phyloP scores from a whole-genome alignment of 2,797 vertebrate genomes.

The Takifugu ocellatus region DNA sequence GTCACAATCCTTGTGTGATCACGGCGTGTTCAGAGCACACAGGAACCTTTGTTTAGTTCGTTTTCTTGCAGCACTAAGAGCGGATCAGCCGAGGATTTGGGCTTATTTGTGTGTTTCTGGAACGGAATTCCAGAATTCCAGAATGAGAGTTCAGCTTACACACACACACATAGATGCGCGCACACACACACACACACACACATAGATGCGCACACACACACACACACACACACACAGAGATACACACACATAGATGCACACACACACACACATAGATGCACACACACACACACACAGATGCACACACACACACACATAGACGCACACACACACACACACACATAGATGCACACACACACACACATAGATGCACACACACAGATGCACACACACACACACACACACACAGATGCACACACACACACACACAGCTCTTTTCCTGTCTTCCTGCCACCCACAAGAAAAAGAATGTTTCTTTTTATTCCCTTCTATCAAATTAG shows the following conservation, averaged over 20 bases:
- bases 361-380: background rate
- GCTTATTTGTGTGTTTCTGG: constrained; percentile 11
- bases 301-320: no score
- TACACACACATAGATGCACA: no score
- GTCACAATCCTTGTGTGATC: no score
- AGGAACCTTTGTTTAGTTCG: background rate
- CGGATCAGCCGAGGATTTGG: constrained; percentile 53
- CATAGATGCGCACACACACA: no score
- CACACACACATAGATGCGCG: background rate
- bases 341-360: background rate
- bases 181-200: no score
- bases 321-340: no score
- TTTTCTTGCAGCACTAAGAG: constrained; percentile 12
- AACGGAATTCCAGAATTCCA: constrained; percentile 23
- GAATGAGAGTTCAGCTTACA: background rate
- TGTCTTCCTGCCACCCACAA: background rate
- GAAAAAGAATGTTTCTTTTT: no score
- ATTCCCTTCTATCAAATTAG: no score
- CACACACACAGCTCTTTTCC: background rate
- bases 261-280: no score
- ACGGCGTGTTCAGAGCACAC: no score
- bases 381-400: background rate
- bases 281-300: no score
- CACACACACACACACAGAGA: no score
- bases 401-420: background rate